Evolutionary conservation across 2,797 vertebrate species (phyloP), one percentile per base, ranked within the genome.

Genomic region (Sebastes melanostomus): DNA sequence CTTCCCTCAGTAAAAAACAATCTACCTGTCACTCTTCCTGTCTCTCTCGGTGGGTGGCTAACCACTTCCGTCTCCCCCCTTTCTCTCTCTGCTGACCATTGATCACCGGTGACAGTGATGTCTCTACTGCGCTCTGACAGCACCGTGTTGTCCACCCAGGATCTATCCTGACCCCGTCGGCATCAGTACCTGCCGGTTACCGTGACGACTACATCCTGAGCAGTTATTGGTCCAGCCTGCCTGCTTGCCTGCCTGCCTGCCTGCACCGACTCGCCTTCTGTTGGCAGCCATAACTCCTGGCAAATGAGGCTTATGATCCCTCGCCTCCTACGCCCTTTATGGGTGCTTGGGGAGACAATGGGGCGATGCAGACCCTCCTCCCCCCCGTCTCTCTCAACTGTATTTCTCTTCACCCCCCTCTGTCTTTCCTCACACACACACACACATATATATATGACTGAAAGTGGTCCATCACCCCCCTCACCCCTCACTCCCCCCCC

Each of bases 301-400:
- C 78, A 91, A 94, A 94, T 88, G 89, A 93, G 91, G 83, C 93
- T 90, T 89, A 89, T 92, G 89, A 94, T 92, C 93, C 83, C 85
- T 88, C 68, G 88, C 89, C 91, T 94, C 92, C 93, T 94, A 86
- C 82, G 94, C 92, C 94, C 95, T 96, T 95, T 96, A 95, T 96
- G 94, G 94, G 90, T 95, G 93, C 95, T 95, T 95, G 93, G 93
- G 92, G 93, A 95, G 92, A 96, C 94, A 95, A 96, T 96, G 94
- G 95, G 93, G 90, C 93, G 85, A 92, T 84, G 72, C 92, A 75
- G 75, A 85, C 79, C 60, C 86, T 83, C 80, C 46, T 67, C 67
- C 79, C 72, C 72, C 78, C 62, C 29, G 1, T 24, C 75, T 83
- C 70, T 75, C 84, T 85, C 88, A 88, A 86, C 86, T 86, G 89